phyloP scores from a whole-genome alignment of 2,888 invertebrate species.

The Idaea aversata region DNA sequence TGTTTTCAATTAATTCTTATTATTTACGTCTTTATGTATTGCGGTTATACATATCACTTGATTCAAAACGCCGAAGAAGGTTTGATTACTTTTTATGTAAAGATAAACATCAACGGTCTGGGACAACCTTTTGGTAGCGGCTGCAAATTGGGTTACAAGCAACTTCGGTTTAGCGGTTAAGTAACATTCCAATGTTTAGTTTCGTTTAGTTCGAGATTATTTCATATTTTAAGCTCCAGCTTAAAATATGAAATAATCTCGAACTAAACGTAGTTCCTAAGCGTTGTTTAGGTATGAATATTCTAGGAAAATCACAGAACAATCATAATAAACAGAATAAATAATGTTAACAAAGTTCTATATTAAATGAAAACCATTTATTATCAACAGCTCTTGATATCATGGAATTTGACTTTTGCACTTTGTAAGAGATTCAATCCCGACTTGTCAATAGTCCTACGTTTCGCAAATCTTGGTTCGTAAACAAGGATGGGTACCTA shows the following conservation, averaged over 20 bases:
- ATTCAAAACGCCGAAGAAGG: background rate
- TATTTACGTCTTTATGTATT: background rate
- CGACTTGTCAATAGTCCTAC: slow-evolving; percentile 17
- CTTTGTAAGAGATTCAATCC: slow-evolving; percentile 11
- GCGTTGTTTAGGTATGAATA: no score
- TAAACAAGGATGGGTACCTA: slow-evolving; percentile 6
- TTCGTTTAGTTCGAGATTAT: no score
- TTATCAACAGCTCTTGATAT: background rate
- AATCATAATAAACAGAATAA: no score
- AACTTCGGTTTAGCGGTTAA: background rate
- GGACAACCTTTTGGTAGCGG: background rate
- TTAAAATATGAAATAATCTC: background rate
- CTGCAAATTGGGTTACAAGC: background rate
- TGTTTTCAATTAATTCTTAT: background rate
- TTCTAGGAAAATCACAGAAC: no score
- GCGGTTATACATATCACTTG: background rate
- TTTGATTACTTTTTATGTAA: background rate
- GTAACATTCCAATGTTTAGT: no score
- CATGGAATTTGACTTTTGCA: slow-evolving; percentile 5
- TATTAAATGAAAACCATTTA: no score
- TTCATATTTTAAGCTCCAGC: background rate
- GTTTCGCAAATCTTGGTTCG: slow-evolving; percentile 10
- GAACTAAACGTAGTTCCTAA: background rate
- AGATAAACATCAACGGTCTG: background rate
- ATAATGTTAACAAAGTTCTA: no score